Conservation (phyloP, 2,888 invertebrate genomes). For the Agonopterix arenella region DNA sequence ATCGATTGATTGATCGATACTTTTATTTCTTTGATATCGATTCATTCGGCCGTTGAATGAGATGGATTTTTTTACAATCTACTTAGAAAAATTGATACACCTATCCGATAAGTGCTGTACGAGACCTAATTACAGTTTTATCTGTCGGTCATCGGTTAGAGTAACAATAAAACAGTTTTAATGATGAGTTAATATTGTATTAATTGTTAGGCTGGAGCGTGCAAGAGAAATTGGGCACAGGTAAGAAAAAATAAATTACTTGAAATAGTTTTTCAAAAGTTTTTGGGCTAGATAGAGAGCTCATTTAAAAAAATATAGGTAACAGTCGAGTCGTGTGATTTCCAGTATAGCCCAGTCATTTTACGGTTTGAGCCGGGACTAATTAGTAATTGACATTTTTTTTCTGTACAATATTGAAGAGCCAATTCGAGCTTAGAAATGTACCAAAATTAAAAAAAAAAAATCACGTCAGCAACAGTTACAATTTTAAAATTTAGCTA, state of each 20-base stretch:
- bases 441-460: no score
- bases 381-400: no score
- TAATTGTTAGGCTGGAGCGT: conserved; percentile 14
- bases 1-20: conserved; percentile 69
- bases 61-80: conserved; percentile 58
- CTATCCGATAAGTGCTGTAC: conserved; percentile 62
- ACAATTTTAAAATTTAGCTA: no score
- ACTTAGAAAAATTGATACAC: conserved; percentile 69
- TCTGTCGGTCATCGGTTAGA: conserved; percentile 59
- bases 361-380: no score
- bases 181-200: conserved; percentile 63
- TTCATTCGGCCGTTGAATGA: conserved; percentile 53
- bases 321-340: no score
- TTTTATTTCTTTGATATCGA: conserved; percentile 62
- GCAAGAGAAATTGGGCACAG: neutral
- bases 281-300: conserved; percentile 7
- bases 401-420: no score
- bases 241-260: neutral
- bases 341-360: no score
- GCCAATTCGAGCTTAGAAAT: no score
- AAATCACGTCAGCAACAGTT: no score
- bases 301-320: neutral
- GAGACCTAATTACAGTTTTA: conserved; percentile 71
- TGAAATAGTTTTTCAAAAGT: neutral
- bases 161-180: conserved; percentile 57